Percentiles rank a stretch among this genome's conserved stretches.
Conservation (phyloP, 2,113 vertebrate genomes). For the Laticauda laticaudata region DNA sequence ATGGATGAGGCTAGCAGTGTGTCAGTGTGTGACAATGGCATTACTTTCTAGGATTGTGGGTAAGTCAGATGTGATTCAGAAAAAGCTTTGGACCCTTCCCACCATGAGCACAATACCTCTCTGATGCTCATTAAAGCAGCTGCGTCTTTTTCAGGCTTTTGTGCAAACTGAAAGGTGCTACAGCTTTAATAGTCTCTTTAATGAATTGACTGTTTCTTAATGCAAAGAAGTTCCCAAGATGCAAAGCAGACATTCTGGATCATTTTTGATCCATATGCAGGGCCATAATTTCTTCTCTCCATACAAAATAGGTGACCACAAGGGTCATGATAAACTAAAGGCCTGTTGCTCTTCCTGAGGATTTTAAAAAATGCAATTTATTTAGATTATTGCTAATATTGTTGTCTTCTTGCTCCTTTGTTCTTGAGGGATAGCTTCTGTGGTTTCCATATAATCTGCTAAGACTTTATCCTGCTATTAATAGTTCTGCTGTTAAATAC, state of each 20-base stretch:
- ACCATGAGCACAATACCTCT: not conserved
- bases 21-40: conserved; percentile 22
- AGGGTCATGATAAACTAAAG: conserved; percentile 17
- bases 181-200: not conserved
- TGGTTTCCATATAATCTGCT: conserved; percentile 6
- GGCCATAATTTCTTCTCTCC: not conserved
- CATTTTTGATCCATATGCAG: not conserved
- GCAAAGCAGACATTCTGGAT: not conserved
- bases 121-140: not conserved
- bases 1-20: conserved; percentile 46
- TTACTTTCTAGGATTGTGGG: not conserved
- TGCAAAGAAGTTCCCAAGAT: not conserved
- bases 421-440: not conserved
- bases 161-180: not conserved
- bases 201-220: not conserved
- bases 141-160: not conserved
- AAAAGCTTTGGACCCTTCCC: not conserved
- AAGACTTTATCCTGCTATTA: conserved; percentile 8
- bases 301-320: not conserved
- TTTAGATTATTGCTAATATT: not conserved
- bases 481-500: conserved; percentile 14
- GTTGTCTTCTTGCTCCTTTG: not conserved
- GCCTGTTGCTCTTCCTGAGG: not conserved
- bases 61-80: not conserved
- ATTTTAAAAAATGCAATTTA: not conserved